Evolutionary conservation across 2,888 invertebrate genomes (phyloP), one percentile per base, ranked within the genome.

Genomic region (Pelosia muscerda): DNA sequence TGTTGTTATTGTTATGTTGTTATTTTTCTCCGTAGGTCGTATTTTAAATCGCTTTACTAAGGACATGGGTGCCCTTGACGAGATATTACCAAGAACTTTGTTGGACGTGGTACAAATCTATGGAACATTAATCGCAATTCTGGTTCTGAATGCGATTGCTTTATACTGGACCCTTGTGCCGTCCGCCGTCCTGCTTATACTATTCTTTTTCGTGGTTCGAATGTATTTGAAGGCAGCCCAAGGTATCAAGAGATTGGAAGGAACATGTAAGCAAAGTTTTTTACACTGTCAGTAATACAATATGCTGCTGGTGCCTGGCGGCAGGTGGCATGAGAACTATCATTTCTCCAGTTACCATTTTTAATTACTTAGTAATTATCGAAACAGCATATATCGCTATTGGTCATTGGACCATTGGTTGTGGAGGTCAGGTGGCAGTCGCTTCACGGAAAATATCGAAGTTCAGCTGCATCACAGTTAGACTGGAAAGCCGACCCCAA

Each of bases 21-120:
- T 54, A 22, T 34, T 28, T 23, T 71, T 69, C 42, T 67, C 86
- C 84, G 55, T 79, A 95, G 97, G 97, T 49, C 95, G 97, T 65
- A 97, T 98, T 74, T 93, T 98, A 58, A 95, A 95, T 76, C 88
- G 98, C 64, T 98, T 98, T 84, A 97, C 98, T 5, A 98, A 98
- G 87, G 98, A 98, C 87, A 96, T 98, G 86, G 98, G 98, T 1
- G 95, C 97, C 0, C 95, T 98, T 68, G 98, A 98, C 84, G 98
- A 98, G 84, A 91, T 97, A 61, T 87, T 98, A 57, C 97, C 97
- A 0, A 96, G 96, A 79, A 96, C 96, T 0, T 88, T 97, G 25
- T 86, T 97, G 34, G 97, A 97, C 83, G 96, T 97, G 1, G 90
- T 95, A 4, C 96, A 96, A 87, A 95, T 95, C 57, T 94, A 93